Percentiles rank a stretch among this genome's conserved stretches.
phyloP scores from a whole-genome alignment of 2,797 vertebrate species.

The Ataeniobius toweri region DNA sequence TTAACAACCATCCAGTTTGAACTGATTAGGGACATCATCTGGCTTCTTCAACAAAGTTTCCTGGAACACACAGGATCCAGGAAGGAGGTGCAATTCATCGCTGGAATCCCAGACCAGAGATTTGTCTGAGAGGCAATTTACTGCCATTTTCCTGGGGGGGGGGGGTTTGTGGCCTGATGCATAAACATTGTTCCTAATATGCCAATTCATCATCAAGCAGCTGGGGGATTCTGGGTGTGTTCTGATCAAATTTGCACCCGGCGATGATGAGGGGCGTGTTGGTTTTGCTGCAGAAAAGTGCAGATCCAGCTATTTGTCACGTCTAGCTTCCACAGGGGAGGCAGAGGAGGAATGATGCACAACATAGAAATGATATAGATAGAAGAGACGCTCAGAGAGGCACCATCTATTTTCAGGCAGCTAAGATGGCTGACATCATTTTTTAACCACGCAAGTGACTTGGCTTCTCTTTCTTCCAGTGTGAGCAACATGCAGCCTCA shows the following conservation, averaged over 20 bases:
- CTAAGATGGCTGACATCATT: neutral
- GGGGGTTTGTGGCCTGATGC: slow-evolving; percentile 68
- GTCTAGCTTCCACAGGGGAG: slow-evolving; percentile 67
- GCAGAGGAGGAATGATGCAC: slow-evolving; percentile 45
- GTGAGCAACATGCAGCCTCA: neutral
- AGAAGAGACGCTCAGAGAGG: slow-evolving; percentile 31
- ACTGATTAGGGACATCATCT: slow-evolving; percentile 37
- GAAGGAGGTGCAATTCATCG: slow-evolving; percentile 58
- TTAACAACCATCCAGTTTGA: slow-evolving; percentile 17
- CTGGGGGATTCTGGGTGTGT: slow-evolving; percentile 69
- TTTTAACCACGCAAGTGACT: neutral
- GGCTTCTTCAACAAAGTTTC: slow-evolving; percentile 54
- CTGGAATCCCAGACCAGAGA: slow-evolving; percentile 65
- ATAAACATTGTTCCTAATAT: slow-evolving; percentile 78
- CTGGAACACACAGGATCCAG: slow-evolving; percentile 49
- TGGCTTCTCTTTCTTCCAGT: neutral
- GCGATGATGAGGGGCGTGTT: slow-evolving; percentile 78
- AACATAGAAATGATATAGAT: slow-evolving; percentile 37
- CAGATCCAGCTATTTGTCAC: slow-evolving; percentile 82
- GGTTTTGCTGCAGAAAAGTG: slow-evolving; percentile 78
- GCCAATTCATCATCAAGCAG: slow-evolving; percentile 77
- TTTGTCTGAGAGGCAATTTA: slow-evolving; percentile 76
- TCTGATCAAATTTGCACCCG: slow-evolving; percentile 77
- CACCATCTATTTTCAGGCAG: neutral
- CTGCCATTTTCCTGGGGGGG: slow-evolving; percentile 67